These are phyloP conservation scores for Galeopsomyia nigrocyanea DNA, from an alignment of 2,888 invertebrate species.

Conservation along the genomic window DNA sequence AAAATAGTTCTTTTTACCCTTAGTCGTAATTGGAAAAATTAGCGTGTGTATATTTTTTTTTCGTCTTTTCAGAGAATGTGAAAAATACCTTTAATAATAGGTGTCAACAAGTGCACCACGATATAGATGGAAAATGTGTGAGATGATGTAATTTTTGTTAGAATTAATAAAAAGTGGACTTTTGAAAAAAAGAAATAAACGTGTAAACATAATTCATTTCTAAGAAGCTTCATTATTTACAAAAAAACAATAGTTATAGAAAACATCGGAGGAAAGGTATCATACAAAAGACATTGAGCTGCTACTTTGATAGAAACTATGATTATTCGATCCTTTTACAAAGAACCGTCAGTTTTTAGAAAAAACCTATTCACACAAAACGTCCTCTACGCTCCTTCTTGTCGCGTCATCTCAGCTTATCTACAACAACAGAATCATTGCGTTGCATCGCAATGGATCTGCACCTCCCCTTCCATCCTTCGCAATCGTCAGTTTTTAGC, in stretches of 20 bases:
- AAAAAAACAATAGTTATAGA: constrained; percentile 43
- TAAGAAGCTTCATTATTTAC: constrained; percentile 48
- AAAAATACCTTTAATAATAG: constrained; percentile 26
- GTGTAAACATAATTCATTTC: constrained; percentile 44
- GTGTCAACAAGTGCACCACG: constrained; percentile 12
- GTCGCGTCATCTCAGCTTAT: constrained; percentile 59
- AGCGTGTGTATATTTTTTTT: constrained; percentile 27
- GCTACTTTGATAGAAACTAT: constrained; percentile 69
- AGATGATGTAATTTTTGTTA: constrained; percentile 47
- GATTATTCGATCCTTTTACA: constrained; percentile 71
- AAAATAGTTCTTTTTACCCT: constrained; percentile 28
- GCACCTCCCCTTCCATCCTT: constrained; percentile 26
- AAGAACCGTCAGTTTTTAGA: constrained; percentile 69
- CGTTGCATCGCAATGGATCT: constrained; percentile 64
- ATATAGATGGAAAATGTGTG: constrained; percentile 26
- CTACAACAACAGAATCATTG: constrained; percentile 69
- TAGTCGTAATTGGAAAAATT: constrained; percentile 26
- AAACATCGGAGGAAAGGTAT: constrained; percentile 47
- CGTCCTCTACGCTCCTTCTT: constrained; percentile 60
- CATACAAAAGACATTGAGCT: constrained; percentile 45
- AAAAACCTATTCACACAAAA: constrained; percentile 70
- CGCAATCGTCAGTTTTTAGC: constrained; percentile 40
- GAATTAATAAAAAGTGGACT: constrained; percentile 40
- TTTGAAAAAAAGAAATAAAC: constrained; percentile 43
- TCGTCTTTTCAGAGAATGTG: constrained; percentile 22